Evolutionary conservation across 2,797 vertebrate genomes (phyloP).

Genomic region (Pantherophis vulpinus): DNA sequence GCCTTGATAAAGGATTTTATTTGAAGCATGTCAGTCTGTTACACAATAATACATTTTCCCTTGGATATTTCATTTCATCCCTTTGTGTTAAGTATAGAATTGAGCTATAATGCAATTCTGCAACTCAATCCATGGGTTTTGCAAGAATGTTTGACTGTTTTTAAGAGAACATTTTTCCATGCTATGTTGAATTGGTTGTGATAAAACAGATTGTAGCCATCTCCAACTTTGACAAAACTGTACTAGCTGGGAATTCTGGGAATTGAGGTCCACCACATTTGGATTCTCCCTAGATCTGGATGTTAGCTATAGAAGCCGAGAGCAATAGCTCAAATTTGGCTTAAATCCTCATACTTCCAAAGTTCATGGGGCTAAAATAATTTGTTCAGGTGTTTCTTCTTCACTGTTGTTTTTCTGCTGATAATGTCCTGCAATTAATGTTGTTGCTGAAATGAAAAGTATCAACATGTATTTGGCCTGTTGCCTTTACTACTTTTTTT

Average conservation of each 20-base stretch:
- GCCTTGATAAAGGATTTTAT: neutral
- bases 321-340: neutral
- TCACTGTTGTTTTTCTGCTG: neutral
- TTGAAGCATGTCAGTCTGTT: neutral
- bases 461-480: neutral
- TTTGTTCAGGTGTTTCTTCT: neutral
- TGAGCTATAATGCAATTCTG: neutral
- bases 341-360: neutral
- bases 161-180: neutral
- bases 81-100: neutral
- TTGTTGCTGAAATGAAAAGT: neutral
- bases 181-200: neutral
- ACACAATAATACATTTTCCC: neutral
- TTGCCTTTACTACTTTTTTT: conserved; percentile 2
- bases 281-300: neutral
- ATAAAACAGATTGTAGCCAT: neutral
- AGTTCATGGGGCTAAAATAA: neutral
- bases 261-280: neutral
- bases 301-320: neutral
- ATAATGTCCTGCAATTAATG: neutral
- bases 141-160: neutral
- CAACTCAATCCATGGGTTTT: neutral
- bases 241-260: neutral
- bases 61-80: neutral
- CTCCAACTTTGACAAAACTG: neutral